Conservation (phyloP, 2,113 vertebrate species). For the Hirundichthys speculiger region DNA sequence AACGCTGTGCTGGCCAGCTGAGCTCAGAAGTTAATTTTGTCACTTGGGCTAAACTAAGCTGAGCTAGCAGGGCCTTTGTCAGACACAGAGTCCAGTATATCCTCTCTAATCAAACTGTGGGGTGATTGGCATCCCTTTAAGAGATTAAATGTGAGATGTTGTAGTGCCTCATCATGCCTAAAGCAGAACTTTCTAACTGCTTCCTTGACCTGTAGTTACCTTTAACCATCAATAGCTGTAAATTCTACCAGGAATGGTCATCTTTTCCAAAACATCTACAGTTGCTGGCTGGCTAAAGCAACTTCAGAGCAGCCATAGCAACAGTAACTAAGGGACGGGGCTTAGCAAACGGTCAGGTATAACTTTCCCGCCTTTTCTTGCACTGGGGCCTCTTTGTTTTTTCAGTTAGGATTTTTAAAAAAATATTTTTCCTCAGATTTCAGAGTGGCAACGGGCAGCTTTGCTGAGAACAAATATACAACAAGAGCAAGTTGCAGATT, state of each 20-base stretch:
- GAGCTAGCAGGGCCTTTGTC: no score
- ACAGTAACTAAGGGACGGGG: conserved; percentile 10
- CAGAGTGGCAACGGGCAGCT: conserved; percentile 23
- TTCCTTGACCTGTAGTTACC: not conserved
- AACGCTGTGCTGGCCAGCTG: no score
- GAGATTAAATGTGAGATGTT: not conserved
- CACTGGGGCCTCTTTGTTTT: conserved; percentile 24
- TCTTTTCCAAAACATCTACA: not conserved
- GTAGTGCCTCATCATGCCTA: not conserved
- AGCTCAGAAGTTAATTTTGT: no score
- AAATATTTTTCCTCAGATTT: conserved; percentile 17
- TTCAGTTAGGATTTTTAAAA: not conserved
- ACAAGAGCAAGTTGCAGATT: conserved; percentile 9
- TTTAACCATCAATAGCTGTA: no score
- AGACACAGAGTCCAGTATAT: no score
- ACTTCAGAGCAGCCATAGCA: not conserved
- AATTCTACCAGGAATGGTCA: no score
- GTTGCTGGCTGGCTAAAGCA: not conserved
- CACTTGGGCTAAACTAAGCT: no score
- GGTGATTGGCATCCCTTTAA: no score
- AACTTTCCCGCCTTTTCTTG: conserved; percentile 17
- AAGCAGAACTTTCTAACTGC: not conserved
- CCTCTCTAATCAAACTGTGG: no score
- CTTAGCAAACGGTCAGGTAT: conserved; percentile 6
- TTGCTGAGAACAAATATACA: conserved; percentile 5